Base-by-base conservation (phyloP, 2,888 invertebrate genomes). In the Reticulitermes lucifugus region DNA sequence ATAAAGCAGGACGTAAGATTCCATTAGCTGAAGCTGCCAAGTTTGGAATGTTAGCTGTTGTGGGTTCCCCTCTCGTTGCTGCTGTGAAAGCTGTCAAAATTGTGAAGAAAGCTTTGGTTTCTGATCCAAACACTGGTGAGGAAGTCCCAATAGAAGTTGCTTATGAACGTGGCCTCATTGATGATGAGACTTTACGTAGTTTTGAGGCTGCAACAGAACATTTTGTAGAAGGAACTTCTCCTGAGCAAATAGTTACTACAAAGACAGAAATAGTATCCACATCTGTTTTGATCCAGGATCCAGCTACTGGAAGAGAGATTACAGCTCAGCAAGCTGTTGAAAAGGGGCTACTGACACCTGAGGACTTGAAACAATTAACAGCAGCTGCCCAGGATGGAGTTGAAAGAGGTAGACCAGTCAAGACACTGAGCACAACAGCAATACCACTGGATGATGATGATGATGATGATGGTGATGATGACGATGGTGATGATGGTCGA, bases 81-180 rank as follows among this genome's bases (percentile, higher is more conserved):
- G 94, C 95, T 1, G 94, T 95, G 85, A 94, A 94, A 88, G 93
- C 95, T 0, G 93, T 95, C 84, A 94, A 95, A 90, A 93, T 94
- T 0, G 93, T 96, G 7, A 91, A 90, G 86, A 90, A 89, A 87
- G 93, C 92, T 88, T 94, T 95, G 92, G 83, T 87, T 10, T 46
- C 77, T 84, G 97, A 98, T 90, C 97, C 98, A 0, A 94, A 93
- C 88, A 96, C 96, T 0, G 97, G 96, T 5, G 94, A 96, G 89
- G 94, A 95, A 89, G 92, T 97, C 87, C 96, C 96, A 1, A 93
- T 96, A 88, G 95, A 96, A 90, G 95, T 96, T 83, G 98, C 98
- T 5, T 94, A 96, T 88, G 94, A 95, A 89, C 93, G 95, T 86
- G 97, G 96, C 12, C 90, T 95, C 86, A 95, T 97, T 85, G 95